Evolutionary conservation across 92 coral and sea anemone genomes (phyloP), one percentile per base, ranked within the genome.

Genomic region (Siderastrea siderea): DNA sequence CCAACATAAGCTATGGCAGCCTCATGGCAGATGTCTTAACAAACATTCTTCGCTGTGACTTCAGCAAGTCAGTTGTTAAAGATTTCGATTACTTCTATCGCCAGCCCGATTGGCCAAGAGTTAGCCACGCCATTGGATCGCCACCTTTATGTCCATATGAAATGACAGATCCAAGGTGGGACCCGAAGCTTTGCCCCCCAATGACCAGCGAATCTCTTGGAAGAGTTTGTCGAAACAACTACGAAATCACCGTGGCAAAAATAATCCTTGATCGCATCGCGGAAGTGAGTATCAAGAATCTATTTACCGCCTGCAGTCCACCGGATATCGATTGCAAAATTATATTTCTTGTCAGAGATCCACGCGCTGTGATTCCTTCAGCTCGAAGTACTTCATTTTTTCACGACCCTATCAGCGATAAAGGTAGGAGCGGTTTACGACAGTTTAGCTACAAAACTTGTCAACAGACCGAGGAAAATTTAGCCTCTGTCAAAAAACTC

Each of bases 331-430:
- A 88, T 12, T 88, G 89, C 46, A 67, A 83, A 66, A 64, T 83
- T 11, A 54, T 88, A 19, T 83, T 83, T 53, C 89, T 88, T 1
- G 46, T 84, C 12, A 71, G 84, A 73, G 92, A 88, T 55, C 92
- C 89, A n/a, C 89, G 92, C 2, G 92, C 89, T 2, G 77, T 83
- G 1, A 88, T 88, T 57, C 75, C 89, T 1, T 88, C 92, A 9
- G 14, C 92, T 43, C 50, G 72, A n/a, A 82, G 89, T 63, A 79
- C 83, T 3, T 43, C 47, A 1, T 88, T 88, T 54, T 62, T 74
- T 26, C 15, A 43, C 7, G 59, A 81, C 47, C 15, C 49, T 0
- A 68, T 57, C 14, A 71, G 80, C 48, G 67, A 57, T 16, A 55
- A 45, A 11, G 50, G 87, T 26, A 55, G 55, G 59, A n/a, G 9